Evolutionary conservation across 2,113 vertebrate species (phyloP).

Genomic region (Pipra filicauda): DNA sequence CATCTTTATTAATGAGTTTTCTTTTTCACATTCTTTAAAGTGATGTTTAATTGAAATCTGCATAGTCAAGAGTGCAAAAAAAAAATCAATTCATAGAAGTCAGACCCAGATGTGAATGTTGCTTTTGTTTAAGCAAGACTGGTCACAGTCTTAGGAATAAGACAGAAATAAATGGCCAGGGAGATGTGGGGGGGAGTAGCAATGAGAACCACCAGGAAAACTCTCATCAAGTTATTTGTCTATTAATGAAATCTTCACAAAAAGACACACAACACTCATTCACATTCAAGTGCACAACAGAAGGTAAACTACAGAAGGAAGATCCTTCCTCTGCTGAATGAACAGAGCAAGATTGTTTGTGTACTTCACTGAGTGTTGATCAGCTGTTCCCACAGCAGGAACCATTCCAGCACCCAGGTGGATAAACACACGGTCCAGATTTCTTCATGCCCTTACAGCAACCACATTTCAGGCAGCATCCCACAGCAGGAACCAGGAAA

Average conservation of each 20-base stretch:
- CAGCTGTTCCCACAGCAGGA: not conserved
- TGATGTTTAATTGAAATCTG: slow-evolving; percentile 36
- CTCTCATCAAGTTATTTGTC: not conserved
- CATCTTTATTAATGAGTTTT: slow-evolving; percentile 45
- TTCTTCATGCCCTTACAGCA: not conserved
- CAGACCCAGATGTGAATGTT: not conserved
- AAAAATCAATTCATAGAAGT: not conserved
- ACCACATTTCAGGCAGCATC: not conserved
- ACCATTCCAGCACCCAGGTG: not conserved
- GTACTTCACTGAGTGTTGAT: not conserved
- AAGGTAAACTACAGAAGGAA: not conserved
- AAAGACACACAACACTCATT: slow-evolving; percentile 14
- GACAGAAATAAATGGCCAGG: not conserved
- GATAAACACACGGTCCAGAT: not conserved
- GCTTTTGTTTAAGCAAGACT: not conserved
- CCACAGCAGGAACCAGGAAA: not conserved
- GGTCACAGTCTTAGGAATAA: not conserved
- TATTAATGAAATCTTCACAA: not conserved
- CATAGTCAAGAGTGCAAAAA: slow-evolving; percentile 42
- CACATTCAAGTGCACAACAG: not conserved
- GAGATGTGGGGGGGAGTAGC: not conserved
- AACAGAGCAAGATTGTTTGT: not conserved
- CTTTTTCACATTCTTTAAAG: slow-evolving; percentile 45
- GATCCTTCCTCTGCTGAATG: not conserved
- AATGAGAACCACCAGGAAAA: not conserved